Evolutionary conservation across 2,888 invertebrate genomes (phyloP), one percentile per base, ranked within the genome.

Genomic region (Unio pictorum): DNA sequence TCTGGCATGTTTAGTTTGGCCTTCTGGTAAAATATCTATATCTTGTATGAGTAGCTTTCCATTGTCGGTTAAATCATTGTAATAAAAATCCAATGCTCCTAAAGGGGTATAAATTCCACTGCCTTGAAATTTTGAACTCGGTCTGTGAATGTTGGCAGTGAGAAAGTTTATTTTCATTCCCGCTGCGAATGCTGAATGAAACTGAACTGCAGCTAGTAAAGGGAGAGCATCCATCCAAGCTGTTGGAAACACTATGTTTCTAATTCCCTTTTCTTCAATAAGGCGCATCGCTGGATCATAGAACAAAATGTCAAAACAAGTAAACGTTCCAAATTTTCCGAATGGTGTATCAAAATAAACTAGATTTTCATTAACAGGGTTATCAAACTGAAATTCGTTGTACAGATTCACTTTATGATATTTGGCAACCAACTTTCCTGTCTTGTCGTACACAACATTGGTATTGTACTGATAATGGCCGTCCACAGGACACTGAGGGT

Each of bases 221-320:
- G 96, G 96, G 71, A 95, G 87, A 85, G 95, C 94, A 0, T 95
- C 94, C 84, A 94, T 94, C 96, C 96, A 96, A 90, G 94, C 84
- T 1, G 3, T 95, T 3, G 82, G 80, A 65, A 82, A 80, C 6
- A 75, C 77, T 8, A 82, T 70, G 56, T 80, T 78, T 1, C 68
- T 65, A 18, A 80, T 66, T 20, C 69, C 72, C 45, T 61, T 55
- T 94, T 92, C 90, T 73, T 91, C 89, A 0, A 93, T 91, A 20
- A 93, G 89, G 72, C 92, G 91, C 15, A 94, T 90, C 0, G 93
- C 92, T 0, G 95, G 95, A 7, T 92, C 90, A 81, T 93, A 92
- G 90, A 94, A 96, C 79, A 95, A 88, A 15, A 96, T 92, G 86
- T 96, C 96, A 86, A 96, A 96, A 89, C 96, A 96, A 64, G 94